phyloP scores from a whole-genome alignment of 2,888 invertebrate genomes.

The Pollenia labialis region DNA sequence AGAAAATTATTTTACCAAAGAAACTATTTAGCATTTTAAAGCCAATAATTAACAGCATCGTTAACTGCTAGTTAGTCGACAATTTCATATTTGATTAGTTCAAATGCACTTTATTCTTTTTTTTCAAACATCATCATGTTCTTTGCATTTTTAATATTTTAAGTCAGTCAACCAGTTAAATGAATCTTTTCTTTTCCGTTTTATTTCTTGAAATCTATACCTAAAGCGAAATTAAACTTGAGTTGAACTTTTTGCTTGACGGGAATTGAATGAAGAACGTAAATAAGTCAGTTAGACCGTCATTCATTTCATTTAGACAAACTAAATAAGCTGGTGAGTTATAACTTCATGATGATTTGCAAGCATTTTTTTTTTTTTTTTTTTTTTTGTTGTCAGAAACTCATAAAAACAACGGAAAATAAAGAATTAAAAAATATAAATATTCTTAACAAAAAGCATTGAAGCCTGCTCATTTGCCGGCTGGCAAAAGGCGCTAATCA shows the following conservation, averaged over 20 bases:
- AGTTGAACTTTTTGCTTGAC: slow-evolving; percentile 34
- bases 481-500: slow-evolving; percentile 76
- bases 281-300: slow-evolving; percentile 50
- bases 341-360: slow-evolving; percentile 63
- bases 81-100: slow-evolving; percentile 74
- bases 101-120: slow-evolving; percentile 63
- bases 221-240: slow-evolving; percentile 19
- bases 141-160: slow-evolving; percentile 53
- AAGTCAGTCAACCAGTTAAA: slow-evolving; percentile 58
- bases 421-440: slow-evolving; percentile 33
- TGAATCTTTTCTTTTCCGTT: slow-evolving; percentile 40
- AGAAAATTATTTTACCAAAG: slow-evolving; percentile 35
- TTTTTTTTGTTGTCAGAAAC: slow-evolving; percentile 9
- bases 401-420: slow-evolving; percentile 20
- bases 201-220: slow-evolving; percentile 26
- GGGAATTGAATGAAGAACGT: slow-evolving; percentile 33
- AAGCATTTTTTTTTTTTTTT: slow-evolving; percentile 40
- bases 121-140: slow-evolving; percentile 42
- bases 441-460: slow-evolving; percentile 30
- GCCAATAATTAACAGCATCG: slow-evolving; percentile 71
- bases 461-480: slow-evolving; percentile 26
- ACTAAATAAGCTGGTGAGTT: slow-evolving; percentile 61
- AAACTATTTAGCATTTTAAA: slow-evolving; percentile 65
- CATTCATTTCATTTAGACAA: slow-evolving; percentile 50
- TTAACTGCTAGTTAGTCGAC: slow-evolving; percentile 73